These are phyloP conservation scores for Kryptopterus vitreolus DNA, from an alignment of 2,797 vertebrate species.

Conservation along the genomic window DNA sequence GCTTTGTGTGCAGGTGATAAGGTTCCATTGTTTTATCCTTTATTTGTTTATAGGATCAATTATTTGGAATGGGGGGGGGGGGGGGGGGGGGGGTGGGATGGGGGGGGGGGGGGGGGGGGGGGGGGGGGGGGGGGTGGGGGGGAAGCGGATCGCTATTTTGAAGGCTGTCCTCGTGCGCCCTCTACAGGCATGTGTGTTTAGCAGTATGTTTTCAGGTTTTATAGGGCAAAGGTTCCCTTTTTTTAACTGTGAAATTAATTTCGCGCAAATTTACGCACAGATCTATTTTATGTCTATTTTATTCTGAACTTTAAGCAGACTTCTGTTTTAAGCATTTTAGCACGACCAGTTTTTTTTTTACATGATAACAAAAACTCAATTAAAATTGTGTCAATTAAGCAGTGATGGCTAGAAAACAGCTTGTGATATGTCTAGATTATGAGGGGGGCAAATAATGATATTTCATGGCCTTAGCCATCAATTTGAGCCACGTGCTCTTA, in stretches of 20 bases:
- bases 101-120: too few species aligned
- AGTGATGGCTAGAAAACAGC: too few species aligned
- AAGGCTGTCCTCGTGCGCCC: constrained; percentile 7
- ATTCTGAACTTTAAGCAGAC: neutral
- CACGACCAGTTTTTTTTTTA: too few species aligned
- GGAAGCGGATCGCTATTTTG: too few species aligned
- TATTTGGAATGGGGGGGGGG: neutral
- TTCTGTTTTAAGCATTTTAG: neutral
- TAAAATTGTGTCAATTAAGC: too few species aligned
- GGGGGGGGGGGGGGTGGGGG: too few species aligned
- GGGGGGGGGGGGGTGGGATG: too few species aligned
- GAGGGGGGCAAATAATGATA: too few species aligned
- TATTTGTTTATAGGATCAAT: constrained; percentile 1
- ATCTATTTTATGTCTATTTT: neutral
- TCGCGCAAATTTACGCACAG: neutral
- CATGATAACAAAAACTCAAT: too few species aligned
- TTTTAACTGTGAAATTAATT: too few species aligned
- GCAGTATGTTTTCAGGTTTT: neutral
- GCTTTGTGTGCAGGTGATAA: neutral
- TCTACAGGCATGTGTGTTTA: neutral
- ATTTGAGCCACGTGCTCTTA: constrained; percentile 29
- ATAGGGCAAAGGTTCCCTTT: neutral
- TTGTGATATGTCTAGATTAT: too few species aligned
- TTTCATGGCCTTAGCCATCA: too few species aligned
- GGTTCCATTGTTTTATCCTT: neutral